Base-by-base conservation (phyloP, 2,113 vertebrate genomes). In the Malaclemys terrapin region DNA sequence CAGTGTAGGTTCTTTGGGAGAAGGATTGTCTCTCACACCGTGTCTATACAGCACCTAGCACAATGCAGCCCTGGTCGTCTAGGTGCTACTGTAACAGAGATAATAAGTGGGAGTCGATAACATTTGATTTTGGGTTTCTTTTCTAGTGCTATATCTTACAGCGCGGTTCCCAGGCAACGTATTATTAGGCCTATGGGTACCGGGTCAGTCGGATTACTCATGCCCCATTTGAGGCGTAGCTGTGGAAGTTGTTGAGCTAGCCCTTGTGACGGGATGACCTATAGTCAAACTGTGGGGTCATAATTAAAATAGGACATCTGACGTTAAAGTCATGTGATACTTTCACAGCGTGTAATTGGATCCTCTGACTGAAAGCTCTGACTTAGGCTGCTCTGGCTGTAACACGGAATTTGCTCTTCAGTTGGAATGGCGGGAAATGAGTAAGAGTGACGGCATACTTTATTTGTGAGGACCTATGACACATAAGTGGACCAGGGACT, bases 21-120 rank as follows among this genome's bases (percentile, higher is more conserved):
- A 45, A 45, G 72, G 72, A 38, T n/a, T 22, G 20, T 10, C 22
- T 75, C 10, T 24, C 24, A 25, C 11, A 25, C 12, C 0, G 22
- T 72, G 8, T 76, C n/a, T 76, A 11, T 1, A 65, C 0, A 1
- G 79, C 35, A 53, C 3, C 7, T 52, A 93, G 57, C 84, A 65
- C 81, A 72, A 56, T 1, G 0, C 0, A 1, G 69, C 47, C 59
- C 79, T 25, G 88, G 42, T 89, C 88, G 82, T 83, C 95, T 93
- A 85, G 79, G 54, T 94, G 1, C 88, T 95, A 42, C 75, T 69
- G 50, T 53, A 94, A 90, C 10, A 3, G 87, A 93, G 96, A 93
- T 93, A 96, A 93, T 91, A 95, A 95, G 88, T 80, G 93, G 93
- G 95, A 84, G 84, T 76, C 93, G 87, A 96, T 94, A 47, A 65